phyloP scores from a whole-genome alignment of 1,140 invertebrate genomes.

The Atta cephalotes region DNA sequence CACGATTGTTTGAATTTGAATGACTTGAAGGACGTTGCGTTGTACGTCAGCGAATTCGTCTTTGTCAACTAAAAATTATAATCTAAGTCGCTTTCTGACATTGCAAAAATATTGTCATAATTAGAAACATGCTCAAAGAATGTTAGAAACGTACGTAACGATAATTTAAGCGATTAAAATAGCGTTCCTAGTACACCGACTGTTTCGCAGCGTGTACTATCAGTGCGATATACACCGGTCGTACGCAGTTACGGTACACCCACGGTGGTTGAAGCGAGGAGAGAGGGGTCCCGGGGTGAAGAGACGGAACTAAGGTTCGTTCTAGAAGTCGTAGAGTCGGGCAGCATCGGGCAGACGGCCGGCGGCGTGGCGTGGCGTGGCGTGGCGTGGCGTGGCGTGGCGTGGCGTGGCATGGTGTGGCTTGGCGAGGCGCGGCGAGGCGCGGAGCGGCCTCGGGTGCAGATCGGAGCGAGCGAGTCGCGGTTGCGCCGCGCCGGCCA shows the following conservation, averaged over 20 bases:
- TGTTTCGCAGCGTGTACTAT: conserved; percentile 52
- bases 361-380: neutral
- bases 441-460: too few species aligned
- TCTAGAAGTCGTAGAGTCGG: conserved; percentile 43
- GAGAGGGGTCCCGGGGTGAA: neutral
- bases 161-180: conserved; percentile 46
- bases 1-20: neutral
- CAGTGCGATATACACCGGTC: conserved; percentile 56
- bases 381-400: neutral
- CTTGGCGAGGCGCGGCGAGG: too few species aligned
- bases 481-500: neutral
- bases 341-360: conserved; percentile 31
- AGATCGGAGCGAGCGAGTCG: too few species aligned
- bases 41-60: neutral
- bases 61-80: too few species aligned
- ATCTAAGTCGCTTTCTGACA: neutral
- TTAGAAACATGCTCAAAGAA: neutral
- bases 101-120: neutral
- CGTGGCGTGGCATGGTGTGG: too few species aligned
- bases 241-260: conserved; percentile 68
- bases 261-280: conserved; percentile 28
- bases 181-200: conserved; percentile 33
- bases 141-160: neutral
- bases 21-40: neutral
- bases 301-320: conserved; percentile 47